Base-by-base conservation (phyloP, 2,888 invertebrate species). In the Ferrisia virgata region DNA sequence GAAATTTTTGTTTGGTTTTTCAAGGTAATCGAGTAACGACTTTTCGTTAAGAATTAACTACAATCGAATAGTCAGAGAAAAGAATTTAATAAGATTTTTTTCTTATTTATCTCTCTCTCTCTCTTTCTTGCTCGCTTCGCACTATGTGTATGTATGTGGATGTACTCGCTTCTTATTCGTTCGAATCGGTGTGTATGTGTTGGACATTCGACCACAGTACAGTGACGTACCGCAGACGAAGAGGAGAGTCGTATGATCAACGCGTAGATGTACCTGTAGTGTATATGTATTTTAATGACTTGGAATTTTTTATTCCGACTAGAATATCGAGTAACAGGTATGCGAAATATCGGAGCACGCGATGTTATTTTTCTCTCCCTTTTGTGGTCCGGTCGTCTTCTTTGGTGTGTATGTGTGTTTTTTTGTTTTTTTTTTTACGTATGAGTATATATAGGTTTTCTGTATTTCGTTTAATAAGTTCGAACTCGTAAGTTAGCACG, bases 271-370 rank as follows among this genome's bases (percentile, higher is more conserved):
- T 3, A 3, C n/a, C n/a, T n/a, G n/a, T n/a, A n/a, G n/a, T n/a
- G n/a, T n/a, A n/a, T 47, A 47, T 18, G 47, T 64, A 64, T 64
- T 64, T 64, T 64, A 64, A 64, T 64, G 58, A 64, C 58, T 64
- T 64, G 58, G 28, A 64, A 64, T 64, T 64, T 64, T 64, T 64
- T 25, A 64, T 64, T 64, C 58, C 76, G 76, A 76, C 76, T 76
- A 36, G 76, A 76, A 76, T 76, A 76, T 76, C 76, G 76, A 76
- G 76, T 76, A 76, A 36, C 76, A 76, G 76, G 76, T 76, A 76
- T 76, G 76, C 76, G 76, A 76, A 76, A 76, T 76, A 76, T 76
- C 76, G 39, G 76, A 76, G 76, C 76, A 76, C 76, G 76, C 76
- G 76, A 76, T 76, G 58, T 64, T 64, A 64, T 28, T 28, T 28